These are phyloP conservation scores for Phrynocephalus versicolor DNA, from an alignment of 2,113 vertebrate genomes.

Conservation along the genomic window DNA sequence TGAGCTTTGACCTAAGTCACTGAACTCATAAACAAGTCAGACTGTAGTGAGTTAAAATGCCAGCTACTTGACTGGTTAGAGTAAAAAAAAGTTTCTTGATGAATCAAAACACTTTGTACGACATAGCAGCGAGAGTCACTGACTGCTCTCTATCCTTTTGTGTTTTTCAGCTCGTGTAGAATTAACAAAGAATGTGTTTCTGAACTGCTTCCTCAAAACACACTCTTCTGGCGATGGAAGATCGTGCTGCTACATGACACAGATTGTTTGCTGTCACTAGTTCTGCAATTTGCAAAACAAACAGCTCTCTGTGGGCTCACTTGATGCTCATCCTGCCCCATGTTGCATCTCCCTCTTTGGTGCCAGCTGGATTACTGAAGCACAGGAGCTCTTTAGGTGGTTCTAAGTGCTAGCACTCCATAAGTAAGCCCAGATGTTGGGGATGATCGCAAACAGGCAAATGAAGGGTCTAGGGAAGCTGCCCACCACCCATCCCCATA, in stretches of 20 bases:
- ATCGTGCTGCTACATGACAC: conserved; percentile 16
- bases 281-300: conserved; percentile 57
- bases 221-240: not conserved
- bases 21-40: not conserved
- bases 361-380: conserved; percentile 39
- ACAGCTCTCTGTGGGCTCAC: conserved; percentile 28
- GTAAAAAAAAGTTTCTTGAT: not conserved
- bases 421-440: conserved; percentile 52
- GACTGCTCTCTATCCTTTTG: not conserved
- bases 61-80: not conserved
- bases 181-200: not conserved
- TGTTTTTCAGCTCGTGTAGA: not conserved
- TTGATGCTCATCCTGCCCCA: conserved; percentile 25
- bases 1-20: not conserved
- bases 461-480: conserved; percentile 33
- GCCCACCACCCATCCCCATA: conserved; percentile 9
- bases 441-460: conserved; percentile 44
- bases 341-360: not conserved
- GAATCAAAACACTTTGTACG: not conserved
- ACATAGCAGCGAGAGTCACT: not conserved
- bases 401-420: conserved; percentile 26
- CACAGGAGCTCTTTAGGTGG: conserved; percentile 35
- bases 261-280: conserved; percentile 49
- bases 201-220: not conserved
- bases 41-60: not conserved